Base-by-base conservation (phyloP, 64 coral and sea anemone genomes). In the Montipora capricornis region DNA sequence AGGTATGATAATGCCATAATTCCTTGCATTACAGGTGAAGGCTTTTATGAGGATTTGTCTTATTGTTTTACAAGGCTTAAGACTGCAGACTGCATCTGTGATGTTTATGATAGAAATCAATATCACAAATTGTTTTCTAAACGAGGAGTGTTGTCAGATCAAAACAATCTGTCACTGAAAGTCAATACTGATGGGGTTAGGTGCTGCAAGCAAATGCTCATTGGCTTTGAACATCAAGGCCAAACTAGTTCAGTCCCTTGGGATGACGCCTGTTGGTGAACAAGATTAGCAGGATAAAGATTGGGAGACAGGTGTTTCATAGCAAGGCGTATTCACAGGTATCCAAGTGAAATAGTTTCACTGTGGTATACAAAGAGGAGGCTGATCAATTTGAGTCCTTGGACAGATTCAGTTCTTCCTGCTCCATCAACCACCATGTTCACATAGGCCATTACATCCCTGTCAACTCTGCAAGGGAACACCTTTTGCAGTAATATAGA, bases 171-270 rank as follows among this genome's bases (percentile, higher is more conserved):
- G n/a, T 86, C 82, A 15, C 57, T 86, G 10, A 86, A 86, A 51
- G 26, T 86, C 58, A 86, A 86, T 86, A 89, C 87, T 49, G 87
- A 89, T 89, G 87, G 87, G 58, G 87, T 89, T 24, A 24, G 24
- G 24, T 24, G 24, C 24, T 24, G 24, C 24, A 24, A 24, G 24
- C 24, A 24, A 24, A 24, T 24, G 24, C 24, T 24, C 24, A 24
- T 24, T 24, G 24, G 24, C 24, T 24, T 24, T 24, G 24, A 24
- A 24, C 24, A 24, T 24, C 3, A 80, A 80, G 78, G 48, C 10
- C 44, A 78, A 49, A 78, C 15, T 78, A 20, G 4, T 80, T 55
- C 19, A 80, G 76, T 2, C 11, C 8, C 78, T 80, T 49, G 78
- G 50, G 19, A 22, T 17, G 76, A 78, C 45, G 1, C 44, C 76